These are phyloP conservation scores for Campylorhamphus procurvoides DNA, from an alignment of 2,113 vertebrate genomes.

Conservation along the genomic window DNA sequence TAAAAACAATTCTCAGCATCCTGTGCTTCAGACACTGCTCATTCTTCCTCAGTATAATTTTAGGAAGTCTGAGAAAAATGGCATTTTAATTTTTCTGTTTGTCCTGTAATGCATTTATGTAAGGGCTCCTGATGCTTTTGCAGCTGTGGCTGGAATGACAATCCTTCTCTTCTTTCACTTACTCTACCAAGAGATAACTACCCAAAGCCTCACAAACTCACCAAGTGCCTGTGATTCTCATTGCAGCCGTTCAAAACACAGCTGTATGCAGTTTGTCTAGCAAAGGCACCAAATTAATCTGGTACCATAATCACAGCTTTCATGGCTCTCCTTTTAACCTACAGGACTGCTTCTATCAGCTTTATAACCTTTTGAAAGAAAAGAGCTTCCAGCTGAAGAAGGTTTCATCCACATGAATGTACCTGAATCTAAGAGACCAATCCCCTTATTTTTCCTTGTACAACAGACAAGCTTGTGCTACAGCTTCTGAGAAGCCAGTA, in stretches of 20 bases:
- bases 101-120: background rate
- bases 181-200: background rate
- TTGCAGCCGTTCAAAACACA: background rate
- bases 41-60: background rate
- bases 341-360: background rate
- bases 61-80: background rate
- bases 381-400: background rate
- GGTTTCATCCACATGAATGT: background rate
- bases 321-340: background rate
- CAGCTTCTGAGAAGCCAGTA: background rate
- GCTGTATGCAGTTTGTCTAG: background rate
- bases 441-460: background rate
- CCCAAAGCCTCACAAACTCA: background rate
- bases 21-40: background rate
- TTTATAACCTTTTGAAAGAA: background rate
- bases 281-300: background rate
- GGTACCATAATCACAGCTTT: background rate
- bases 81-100: background rate
- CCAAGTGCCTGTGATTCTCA: background rate
- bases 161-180: background rate
- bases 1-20: background rate
- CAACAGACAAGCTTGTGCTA: background rate
- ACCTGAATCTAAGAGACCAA: background rate
- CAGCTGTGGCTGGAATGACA: background rate
- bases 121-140: background rate